Percentiles rank a stretch among this genome's conserved stretches.
Evolutionary conservation across 2,797 vertebrate species (phyloP).

Genomic region (Margarornis squamiger): DNA sequence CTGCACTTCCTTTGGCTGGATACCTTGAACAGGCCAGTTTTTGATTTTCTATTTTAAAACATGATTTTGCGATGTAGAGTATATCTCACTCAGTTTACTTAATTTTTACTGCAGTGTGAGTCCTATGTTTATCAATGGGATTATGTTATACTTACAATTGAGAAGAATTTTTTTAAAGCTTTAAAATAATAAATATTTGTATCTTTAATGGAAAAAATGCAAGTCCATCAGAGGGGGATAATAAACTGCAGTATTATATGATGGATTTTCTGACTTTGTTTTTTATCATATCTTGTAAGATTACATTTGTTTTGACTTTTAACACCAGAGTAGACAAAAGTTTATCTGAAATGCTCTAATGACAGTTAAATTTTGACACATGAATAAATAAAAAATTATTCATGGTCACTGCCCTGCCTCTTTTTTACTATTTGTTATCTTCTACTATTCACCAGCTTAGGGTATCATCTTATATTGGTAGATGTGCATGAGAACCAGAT

Average conservation of each 20-base stretch:
- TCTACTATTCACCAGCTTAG: neutral
- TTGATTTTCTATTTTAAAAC: neutral
- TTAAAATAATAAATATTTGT: neutral
- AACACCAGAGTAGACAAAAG: neutral
- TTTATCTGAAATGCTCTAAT: neutral
- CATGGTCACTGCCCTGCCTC: neutral
- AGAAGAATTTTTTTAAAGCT: neutral
- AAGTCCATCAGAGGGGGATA: neutral
- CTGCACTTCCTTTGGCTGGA: conserved; percentile 87
- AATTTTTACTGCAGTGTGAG: neutral
- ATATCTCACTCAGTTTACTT: neutral
- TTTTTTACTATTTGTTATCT: neutral
- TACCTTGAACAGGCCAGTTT: conserved; percentile 92
- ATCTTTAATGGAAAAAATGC: neutral
- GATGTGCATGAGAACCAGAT: neutral
- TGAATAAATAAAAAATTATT: neutral
- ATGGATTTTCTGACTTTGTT: neutral
- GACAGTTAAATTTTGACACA: neutral
- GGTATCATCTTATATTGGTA: neutral
- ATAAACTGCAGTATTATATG: neutral
- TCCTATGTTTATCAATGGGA: neutral
- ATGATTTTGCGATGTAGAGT: neutral
- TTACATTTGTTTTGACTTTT: neutral
- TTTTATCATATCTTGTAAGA: neutral
- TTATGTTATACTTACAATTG: neutral